A percentile compares a stretch with the other conserved stretches of the same genome.
phyloP scores from a whole-genome alignment of 2,888 invertebrate species.

The Sympetrum striolatum region DNA sequence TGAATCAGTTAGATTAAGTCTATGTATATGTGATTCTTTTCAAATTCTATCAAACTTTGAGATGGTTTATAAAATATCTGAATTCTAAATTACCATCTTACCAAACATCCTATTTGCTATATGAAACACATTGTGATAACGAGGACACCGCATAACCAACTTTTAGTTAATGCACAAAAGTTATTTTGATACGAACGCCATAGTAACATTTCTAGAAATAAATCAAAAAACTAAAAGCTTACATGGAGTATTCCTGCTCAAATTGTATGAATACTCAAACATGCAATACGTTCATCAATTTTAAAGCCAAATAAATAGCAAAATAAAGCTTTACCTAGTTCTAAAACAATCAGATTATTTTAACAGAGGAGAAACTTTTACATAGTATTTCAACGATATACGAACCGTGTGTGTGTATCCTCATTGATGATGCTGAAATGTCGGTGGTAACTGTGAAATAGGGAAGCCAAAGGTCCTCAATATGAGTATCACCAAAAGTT shows the following conservation, averaged over 20 bases:
- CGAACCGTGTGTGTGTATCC: conserved; percentile 94
- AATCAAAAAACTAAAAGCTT: not conserved
- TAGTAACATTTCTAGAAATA: no score
- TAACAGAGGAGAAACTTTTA: conserved; percentile 46
- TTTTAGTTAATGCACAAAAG: no score
- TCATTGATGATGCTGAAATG: conserved; percentile 93
- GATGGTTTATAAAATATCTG: no score
- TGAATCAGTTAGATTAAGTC: no score
- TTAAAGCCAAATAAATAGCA: not conserved
- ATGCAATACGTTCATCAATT: not conserved
- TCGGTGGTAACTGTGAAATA: conserved; percentile 99
- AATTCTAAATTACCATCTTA: no score
- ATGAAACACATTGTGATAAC: no score
- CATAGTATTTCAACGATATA: conserved; percentile 50
- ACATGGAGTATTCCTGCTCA: not conserved
- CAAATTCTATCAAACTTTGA: no score
- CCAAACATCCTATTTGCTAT: no score
- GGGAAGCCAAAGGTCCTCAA: conserved; percentile 98
- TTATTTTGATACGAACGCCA: no score
- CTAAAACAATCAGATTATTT: not conserved
- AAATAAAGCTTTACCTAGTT: no score
- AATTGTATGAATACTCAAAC: not conserved
- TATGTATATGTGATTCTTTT: no score
- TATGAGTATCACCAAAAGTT: conserved; percentile 93
- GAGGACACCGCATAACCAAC: no score